Percentiles rank a stretch among this genome's conserved stretches.
Conservation (phyloP, 2,113 vertebrate species). For the Vulpes vulpes region DNA sequence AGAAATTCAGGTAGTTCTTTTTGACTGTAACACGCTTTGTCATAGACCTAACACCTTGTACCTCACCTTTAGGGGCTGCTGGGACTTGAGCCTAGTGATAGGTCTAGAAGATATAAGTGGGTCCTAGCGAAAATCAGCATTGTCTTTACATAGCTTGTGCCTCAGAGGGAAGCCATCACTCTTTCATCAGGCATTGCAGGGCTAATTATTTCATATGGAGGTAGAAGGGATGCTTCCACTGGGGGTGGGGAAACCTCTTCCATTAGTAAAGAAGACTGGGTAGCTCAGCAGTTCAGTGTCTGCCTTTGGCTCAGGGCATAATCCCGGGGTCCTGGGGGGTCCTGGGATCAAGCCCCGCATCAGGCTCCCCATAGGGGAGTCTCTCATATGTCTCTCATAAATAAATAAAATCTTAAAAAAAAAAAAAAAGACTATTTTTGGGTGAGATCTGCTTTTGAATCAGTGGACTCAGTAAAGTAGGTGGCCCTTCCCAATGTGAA, state of each 20-base stretch:
- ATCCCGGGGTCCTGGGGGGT: too few relatives aligned
- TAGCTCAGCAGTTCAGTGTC: neutral
- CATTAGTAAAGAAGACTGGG: neutral
- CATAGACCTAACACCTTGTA: neutral
- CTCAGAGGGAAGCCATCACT: neutral
- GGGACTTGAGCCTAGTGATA: neutral
- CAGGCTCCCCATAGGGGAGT: neutral
- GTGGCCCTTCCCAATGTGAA: neutral
- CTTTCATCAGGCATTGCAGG: neutral
- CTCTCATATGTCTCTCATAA: too few relatives aligned
- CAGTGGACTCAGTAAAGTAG: neutral
- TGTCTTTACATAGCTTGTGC: neutral
- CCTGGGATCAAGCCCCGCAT: neutral
- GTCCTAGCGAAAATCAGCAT: neutral
- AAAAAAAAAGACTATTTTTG: neutral
- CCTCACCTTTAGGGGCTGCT: neutral
- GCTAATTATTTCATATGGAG: neutral
- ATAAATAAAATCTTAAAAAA: too few relatives aligned
- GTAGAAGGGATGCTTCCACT: neutral
- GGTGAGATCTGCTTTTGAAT: neutral
- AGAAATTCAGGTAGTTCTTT: neutral
- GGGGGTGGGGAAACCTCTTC: neutral
- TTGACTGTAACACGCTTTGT: neutral
- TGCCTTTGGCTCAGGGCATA: neutral
- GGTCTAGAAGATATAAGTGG: neutral